Evolutionary conservation across 2,888 invertebrate species (phyloP), one percentile per base, ranked within the genome.

Genomic region (Rhaphigaster nebulosa): DNA sequence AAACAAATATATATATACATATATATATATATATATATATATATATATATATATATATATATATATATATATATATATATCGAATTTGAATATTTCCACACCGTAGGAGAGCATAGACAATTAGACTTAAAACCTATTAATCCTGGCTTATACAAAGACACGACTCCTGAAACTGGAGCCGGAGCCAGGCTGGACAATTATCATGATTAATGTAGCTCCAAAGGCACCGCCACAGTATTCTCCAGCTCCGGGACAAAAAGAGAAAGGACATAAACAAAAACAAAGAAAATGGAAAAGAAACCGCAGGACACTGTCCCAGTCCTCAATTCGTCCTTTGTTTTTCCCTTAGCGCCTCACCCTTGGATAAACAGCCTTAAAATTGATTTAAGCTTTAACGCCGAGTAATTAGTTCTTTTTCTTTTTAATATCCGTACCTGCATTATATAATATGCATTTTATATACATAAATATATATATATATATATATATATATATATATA

Each of bases 121-220:
- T 76, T 76, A 76, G 20, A 20, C 23, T 23, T 38, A 76, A 20
- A 76, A 8, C 20, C 34, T 34, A 76, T 76, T 76, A 76, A 76
- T 76, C 20, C 23, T 76, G 1, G 0, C 6, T 8, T 2, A 76
- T 8, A 76, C 38, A 76, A 76, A 76, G 70, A 76, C 8, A 13
- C 18, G 6, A 34, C 0, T 1, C 65, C n/a, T n/a, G n/a, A n/a
- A n/a, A n/a, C n/a, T 65, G 65, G 65, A 65, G 29, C 34, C 8
- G 70, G 70, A 38, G 34, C 70, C 38, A 20, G 38, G 34, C 20
- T 76, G 34, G 34, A 76, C 70, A 76, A 76, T 76, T 76, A 76
- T 76, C 70, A 76, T 76, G 70, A 76, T 76, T 76, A 76, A 76
- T 76, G 70, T 76, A 76, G 70, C 70, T 76, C 70, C 70, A 76